Conservation (phyloP, 2,113 vertebrate genomes). For the Ranitomeya imitator region DNA sequence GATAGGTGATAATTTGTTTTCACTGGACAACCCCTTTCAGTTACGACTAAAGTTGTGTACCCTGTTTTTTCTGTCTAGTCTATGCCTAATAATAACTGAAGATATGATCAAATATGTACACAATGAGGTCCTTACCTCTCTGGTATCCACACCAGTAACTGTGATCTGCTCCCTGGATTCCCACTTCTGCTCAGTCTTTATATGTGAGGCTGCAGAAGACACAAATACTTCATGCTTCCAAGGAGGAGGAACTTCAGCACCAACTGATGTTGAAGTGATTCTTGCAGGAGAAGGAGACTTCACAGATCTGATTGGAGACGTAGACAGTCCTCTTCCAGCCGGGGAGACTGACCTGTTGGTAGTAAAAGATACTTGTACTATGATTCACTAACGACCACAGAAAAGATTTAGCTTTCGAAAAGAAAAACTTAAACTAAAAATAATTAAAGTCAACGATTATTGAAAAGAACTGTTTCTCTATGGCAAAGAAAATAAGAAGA, state of each 20-base stretch:
- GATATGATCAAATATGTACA: not conserved
- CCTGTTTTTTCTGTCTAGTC: not conserved
- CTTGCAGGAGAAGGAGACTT: constrained; percentile 89
- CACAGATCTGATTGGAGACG: constrained; percentile 89
- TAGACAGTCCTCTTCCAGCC: constrained; percentile 79
- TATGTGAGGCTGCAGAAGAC: constrained; percentile 73
- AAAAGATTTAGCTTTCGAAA: not conserved
- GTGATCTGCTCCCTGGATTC: constrained; percentile 80
- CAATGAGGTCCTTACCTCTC: constrained; percentile 68
- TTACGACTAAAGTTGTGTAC: not conserved
- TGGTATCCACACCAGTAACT: constrained; percentile 60
- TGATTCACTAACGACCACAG: not conserved
- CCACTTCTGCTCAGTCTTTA: constrained; percentile 83
- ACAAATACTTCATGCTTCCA: constrained; percentile 89
- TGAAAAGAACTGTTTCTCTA: not conserved
- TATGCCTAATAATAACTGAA: not conserved
- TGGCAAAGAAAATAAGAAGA: not conserved
- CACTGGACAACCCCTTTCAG: not conserved
- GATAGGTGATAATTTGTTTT: no score
- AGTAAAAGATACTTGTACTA: not conserved
- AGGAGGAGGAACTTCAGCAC: constrained; percentile 87
- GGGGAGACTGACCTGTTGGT: constrained; percentile 85
- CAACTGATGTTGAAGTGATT: constrained; percentile 63
- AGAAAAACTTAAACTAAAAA: not conserved
- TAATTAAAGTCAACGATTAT: not conserved